These are phyloP conservation scores for Shargacucullia verbasci DNA, from an alignment of 2,888 invertebrate genomes.

Conservation along the genomic window DNA sequence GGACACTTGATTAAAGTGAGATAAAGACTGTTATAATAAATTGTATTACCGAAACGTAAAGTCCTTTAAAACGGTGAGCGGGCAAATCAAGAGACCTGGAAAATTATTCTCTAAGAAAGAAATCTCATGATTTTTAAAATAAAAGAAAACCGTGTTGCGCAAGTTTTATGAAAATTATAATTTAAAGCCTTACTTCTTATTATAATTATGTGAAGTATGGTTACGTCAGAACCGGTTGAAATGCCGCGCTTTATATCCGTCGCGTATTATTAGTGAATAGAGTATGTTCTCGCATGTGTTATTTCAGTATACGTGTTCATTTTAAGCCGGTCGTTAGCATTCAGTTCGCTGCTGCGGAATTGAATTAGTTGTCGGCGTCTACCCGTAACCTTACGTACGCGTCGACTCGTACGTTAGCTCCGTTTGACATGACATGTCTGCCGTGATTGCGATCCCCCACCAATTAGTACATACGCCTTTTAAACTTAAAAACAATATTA, in stretches of 20 bases:
- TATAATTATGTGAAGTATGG: slow-evolving; percentile 33
- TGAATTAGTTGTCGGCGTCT: slow-evolving; percentile 68
- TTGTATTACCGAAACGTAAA: slow-evolving; percentile 48
- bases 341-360: slow-evolving; percentile 65
- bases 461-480: slow-evolving; percentile 49
- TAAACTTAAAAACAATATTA: slow-evolving; percentile 26
- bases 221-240: slow-evolving; percentile 30
- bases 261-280: slow-evolving; percentile 53
- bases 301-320: slow-evolving; percentile 64
- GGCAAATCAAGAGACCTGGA: slow-evolving; percentile 30
- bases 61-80: slow-evolving; percentile 35
- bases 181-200: slow-evolving; percentile 29
- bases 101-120: slow-evolving; percentile 31
- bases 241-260: slow-evolving; percentile 38
- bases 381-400: slow-evolving; percentile 60
- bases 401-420: slow-evolving; percentile 46
- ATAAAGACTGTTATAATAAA: slow-evolving; percentile 51
- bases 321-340: slow-evolving; percentile 68
- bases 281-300: slow-evolving; percentile 56
- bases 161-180: slow-evolving; percentile 44
- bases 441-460: slow-evolving; percentile 55
- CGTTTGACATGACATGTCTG: slow-evolving; percentile 55
- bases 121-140: slow-evolving; percentile 24
- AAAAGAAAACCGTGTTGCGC: slow-evolving; percentile 2
- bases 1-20: slow-evolving; percentile 57